Evolutionary conservation across 2,113 vertebrate genomes (phyloP).

Genomic region (Sander lucioperca): DNA sequence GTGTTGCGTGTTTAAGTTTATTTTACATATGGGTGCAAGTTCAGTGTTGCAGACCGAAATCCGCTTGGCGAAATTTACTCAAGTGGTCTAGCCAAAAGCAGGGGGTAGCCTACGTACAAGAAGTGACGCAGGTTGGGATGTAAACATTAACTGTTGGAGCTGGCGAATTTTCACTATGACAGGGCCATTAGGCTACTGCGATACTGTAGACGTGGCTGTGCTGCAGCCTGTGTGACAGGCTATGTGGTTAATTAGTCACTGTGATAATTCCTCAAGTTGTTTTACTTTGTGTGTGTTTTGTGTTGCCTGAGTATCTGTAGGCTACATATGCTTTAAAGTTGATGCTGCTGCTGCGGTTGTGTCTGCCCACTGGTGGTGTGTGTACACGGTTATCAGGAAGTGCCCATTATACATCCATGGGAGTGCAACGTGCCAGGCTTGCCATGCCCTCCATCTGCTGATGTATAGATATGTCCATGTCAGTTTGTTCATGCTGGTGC

Average conservation of each 20-base stretch:
- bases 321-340: not conserved
- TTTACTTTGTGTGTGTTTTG: not conserved
- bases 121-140: not conserved
- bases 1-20: not conserved
- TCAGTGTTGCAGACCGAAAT: not conserved
- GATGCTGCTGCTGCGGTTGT: not conserved
- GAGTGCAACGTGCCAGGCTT: not conserved
- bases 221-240: not conserved
- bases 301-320: not conserved
- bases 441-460: not conserved
- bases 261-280: not conserved
- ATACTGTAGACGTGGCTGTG: not conserved
- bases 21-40: not conserved
- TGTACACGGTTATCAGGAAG: not conserved
- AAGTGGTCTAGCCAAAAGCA: too few relatives aligned
- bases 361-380: not conserved
- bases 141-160: not conserved
- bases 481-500: too few relatives aligned
- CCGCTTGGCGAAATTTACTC: too few relatives aligned
- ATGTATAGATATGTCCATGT: not conserved
- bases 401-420: not conserved
- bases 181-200: not conserved
- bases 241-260: not conserved
- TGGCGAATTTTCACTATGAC: not conserved
- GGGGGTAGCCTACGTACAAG: not conserved